Conservation (phyloP, 2,888 invertebrate genomes). For the Pediacus dermestoides region DNA sequence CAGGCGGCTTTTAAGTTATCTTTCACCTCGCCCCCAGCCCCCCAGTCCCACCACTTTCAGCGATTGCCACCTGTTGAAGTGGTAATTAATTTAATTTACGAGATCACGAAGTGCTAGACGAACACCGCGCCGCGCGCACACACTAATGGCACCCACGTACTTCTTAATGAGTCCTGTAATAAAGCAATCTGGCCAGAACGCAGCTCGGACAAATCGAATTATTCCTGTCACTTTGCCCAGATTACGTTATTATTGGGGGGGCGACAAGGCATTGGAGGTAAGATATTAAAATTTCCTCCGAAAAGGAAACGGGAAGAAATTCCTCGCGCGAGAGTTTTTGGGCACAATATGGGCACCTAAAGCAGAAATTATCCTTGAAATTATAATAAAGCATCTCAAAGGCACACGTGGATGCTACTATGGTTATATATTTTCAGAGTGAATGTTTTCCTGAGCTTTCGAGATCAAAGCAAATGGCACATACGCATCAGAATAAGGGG, state of each 20-base stretch:
- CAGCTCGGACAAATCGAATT: conserved; percentile 27
- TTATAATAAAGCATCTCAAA: too few relatives aligned
- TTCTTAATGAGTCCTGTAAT: conserved; percentile 43
- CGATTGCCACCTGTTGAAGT: conserved; percentile 44
- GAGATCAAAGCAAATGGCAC: too few relatives aligned
- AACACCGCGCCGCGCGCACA: conserved; percentile 23
- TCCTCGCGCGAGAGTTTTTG: too few relatives aligned
- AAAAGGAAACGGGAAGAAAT: conserved; percentile 17
- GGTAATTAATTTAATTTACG: conserved; percentile 47
- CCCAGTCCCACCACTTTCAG: conserved; percentile 30
- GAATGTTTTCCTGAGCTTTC: too few relatives aligned
- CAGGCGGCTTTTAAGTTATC: conserved; percentile 25
- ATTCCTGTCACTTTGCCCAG: conserved; percentile 12
- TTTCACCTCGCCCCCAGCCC: conserved; percentile 1
- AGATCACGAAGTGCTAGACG: conserved; percentile 39
- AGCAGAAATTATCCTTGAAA: too few relatives aligned
- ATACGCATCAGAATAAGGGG: too few relatives aligned
- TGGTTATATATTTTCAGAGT: too few relatives aligned
- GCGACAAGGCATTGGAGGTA: conserved; percentile 9
- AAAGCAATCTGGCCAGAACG: conserved; percentile 36
- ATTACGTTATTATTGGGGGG: conserved; percentile 10
- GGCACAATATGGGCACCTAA: too few relatives aligned
- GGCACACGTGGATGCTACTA: too few relatives aligned
- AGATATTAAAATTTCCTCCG: conserved; percentile 12
- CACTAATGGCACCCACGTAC: conserved; percentile 32